Conservation (phyloP, 2,113 vertebrate genomes). For the Varanus salvator region DNA sequence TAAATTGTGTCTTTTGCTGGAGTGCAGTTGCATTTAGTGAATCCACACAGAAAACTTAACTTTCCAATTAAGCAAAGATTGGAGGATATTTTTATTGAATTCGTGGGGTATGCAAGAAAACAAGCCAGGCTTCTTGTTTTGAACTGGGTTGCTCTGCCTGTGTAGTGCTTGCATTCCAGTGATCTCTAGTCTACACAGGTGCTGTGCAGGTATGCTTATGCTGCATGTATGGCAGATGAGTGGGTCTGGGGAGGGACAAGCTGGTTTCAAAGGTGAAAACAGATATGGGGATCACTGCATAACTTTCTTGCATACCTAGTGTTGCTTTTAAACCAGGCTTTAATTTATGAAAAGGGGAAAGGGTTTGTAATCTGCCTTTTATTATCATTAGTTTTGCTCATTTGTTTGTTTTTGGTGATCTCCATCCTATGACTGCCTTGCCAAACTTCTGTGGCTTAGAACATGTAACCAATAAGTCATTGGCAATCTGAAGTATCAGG, state of each 20-base stretch:
- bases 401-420: background rate
- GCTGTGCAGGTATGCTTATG: background rate
- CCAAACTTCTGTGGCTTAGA: background rate
- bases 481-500: background rate
- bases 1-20: background rate
- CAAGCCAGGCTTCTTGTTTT: background rate
- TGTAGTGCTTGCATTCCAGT: background rate
- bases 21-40: background rate
- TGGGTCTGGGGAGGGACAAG: too few species aligned
- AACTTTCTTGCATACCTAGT: background rate
- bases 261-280: background rate
- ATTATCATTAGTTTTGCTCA: background rate
- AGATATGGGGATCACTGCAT: background rate
- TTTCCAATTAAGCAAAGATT: background rate
- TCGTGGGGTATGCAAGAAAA: background rate
- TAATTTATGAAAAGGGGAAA: background rate
- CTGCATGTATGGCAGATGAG: background rate
- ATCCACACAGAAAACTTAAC: background rate
- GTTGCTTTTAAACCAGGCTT: background rate
- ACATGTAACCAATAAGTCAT: background rate
- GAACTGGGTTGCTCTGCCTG: background rate
- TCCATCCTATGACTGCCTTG: background rate
- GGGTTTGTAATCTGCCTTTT: background rate
- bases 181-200: background rate
- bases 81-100: background rate